Conservation (phyloP, 2,113 vertebrate genomes). For the Perca schrenkii region DNA sequence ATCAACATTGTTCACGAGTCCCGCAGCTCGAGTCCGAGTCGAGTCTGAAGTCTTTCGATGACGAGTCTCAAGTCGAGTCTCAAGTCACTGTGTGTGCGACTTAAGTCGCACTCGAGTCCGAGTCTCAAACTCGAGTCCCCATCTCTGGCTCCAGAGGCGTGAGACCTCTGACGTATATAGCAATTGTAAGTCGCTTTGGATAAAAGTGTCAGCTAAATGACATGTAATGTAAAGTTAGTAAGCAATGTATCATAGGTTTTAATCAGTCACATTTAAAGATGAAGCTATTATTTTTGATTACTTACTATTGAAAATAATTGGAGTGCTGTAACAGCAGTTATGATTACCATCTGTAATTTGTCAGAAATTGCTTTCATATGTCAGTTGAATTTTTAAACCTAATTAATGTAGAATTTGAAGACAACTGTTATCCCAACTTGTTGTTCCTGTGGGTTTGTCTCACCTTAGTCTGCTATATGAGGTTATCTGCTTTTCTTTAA, state of each 20-base stretch:
- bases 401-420: not conserved
- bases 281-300: not conserved
- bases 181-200: too few species aligned
- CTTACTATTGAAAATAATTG: not conserved
- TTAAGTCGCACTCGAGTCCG: too few species aligned
- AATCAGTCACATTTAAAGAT: too few species aligned
- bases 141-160: too few species aligned
- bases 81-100: too few species aligned
- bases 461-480: not conserved
- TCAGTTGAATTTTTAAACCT: not conserved
- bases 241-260: not conserved
- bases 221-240: not conserved
- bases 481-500: constrained; percentile 8
- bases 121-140: too few species aligned
- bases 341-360: constrained; percentile 11
- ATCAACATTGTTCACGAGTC: too few species aligned
- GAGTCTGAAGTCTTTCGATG: too few species aligned
- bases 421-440: not conserved
- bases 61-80: too few species aligned
- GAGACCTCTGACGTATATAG: too few species aligned
- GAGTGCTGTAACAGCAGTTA: not conserved
- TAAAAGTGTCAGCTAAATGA: too few species aligned
- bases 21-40: too few species aligned
- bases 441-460: constrained; percentile 20
- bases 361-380: constrained; percentile 2